phyloP scores from a whole-genome alignment of 2,113 vertebrate genomes.

The Toxotes chatareus region DNA sequence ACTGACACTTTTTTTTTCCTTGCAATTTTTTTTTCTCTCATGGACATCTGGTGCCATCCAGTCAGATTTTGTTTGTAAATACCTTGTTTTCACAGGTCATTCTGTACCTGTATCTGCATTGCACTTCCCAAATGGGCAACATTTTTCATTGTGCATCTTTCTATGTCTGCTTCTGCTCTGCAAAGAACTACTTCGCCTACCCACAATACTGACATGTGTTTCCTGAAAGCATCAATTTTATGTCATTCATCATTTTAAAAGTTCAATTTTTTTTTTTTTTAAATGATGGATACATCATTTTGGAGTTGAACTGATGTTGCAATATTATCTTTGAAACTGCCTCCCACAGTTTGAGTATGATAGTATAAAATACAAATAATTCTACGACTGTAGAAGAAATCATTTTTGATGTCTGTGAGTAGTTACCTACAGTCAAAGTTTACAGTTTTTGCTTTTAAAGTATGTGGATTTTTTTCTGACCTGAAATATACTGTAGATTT shows the following conservation, averaged over 20 bases:
- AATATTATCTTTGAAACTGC: slow-evolving; percentile 15
- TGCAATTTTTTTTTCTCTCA: background rate
- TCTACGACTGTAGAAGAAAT: background rate
- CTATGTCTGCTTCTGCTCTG: background rate
- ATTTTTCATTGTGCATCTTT: background rate
- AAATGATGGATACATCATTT: background rate
- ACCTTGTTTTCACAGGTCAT: background rate
- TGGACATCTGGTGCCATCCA: background rate
- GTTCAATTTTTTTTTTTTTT: background rate
- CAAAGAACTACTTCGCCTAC: background rate
- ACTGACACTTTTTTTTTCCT: background rate
- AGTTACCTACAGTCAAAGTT: slow-evolving; percentile 7
- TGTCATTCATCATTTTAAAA: background rate
- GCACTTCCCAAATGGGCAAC: background rate
- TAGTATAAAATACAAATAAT: background rate
- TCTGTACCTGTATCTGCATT: background rate
- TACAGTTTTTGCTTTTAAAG: slow-evolving; percentile 71
- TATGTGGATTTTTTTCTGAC: slow-evolving; percentile 72
- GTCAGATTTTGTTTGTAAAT: background rate
- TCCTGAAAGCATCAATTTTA: background rate
- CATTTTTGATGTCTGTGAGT: background rate
- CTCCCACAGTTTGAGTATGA: slow-evolving; percentile 2
- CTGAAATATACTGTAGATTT: slow-evolving; percentile 82
- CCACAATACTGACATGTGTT: background rate
- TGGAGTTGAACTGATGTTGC: slow-evolving; percentile 3